Evolutionary conservation across 2,797 vertebrate species (phyloP), one percentile per base, ranked within the genome.

Genomic region (Sebastes umbrosus): DNA sequence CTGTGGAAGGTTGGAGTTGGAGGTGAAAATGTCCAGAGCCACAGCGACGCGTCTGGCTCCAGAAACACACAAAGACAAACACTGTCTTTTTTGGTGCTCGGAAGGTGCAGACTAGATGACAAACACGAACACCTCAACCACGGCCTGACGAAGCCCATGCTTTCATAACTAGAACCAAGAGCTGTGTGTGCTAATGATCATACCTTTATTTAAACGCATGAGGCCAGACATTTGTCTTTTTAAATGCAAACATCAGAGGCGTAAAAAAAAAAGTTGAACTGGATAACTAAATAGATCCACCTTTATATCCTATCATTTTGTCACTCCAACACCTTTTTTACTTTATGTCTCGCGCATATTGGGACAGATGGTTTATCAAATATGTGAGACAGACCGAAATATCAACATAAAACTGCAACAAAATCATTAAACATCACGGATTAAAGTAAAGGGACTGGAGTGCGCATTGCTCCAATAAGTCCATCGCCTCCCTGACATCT

Each of bases 1-100:
- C 66, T 3, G 75, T 66, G 76, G 77, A 80, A 20, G 73, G 73
- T 81, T 74, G 43, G 80, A 79, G 82, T 81, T 74, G 43, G 80
- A 77, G 83, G 68, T 66, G 94, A 95, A 90, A 87, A 91, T 92
- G 74, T 91, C 92, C 93, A 94, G 93, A 93, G 60, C 80, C 84
- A 43, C 77, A 6, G 87, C 84, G 68, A 89, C 87, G 73, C 84
- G 77, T 75, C 77, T 79, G 16, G 25, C 73, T 80, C 79, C 62
- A 79, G 32, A 50, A 46, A 50, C 88, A 85, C 72, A 77, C 72
- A 77, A 85, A 92, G 77, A 73, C 83, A 80, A 89, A 86, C 87
- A 90, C 43, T 2, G 82, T 70, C 32, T 34, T 58, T 58, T 64
- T 75, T 31, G 11, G 14, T 22, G 73, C 78, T 85, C 62, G 18